These are phyloP conservation scores for Gryllus bimaculatus DNA, from an alignment of 1,140 invertebrate genomes.

Conservation along the genomic window DNA sequence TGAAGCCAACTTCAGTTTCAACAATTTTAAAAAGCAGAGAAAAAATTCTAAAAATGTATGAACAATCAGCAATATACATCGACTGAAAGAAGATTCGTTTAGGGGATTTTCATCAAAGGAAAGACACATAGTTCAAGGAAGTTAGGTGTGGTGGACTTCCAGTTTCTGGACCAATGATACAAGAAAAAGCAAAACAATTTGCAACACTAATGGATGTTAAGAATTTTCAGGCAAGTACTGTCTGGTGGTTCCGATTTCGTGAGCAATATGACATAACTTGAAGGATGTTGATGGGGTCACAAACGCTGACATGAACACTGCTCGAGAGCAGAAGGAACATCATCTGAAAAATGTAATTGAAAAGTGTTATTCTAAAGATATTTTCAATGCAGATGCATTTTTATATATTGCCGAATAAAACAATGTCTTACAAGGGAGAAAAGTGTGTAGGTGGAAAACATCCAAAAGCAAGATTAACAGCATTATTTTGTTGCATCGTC, in stretches of 20 bases:
- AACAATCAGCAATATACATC: background rate
- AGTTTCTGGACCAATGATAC: slow-evolving; percentile 30
- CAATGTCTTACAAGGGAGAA: slow-evolving; percentile 27
- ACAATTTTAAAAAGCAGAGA: background rate
- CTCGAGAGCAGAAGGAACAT: slow-evolving; percentile 12
- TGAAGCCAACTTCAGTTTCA: background rate
- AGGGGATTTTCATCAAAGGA: background rate
- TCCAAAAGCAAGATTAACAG: slow-evolving; percentile 30
- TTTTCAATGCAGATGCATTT: slow-evolving; percentile 32
- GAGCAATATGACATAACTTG: slow-evolving; percentile 10
- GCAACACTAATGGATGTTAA: slow-evolving; percentile 25
- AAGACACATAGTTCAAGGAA: background rate
- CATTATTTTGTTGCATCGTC: slow-evolving; percentile 26
- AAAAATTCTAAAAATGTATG: background rate
- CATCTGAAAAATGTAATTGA: background rate
- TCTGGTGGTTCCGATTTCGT: slow-evolving; percentile 25
- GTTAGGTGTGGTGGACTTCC: slow-evolving; percentile 19
- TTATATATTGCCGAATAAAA: slow-evolving; percentile 28
- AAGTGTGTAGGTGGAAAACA: slow-evolving; percentile 28
- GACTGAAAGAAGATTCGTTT: background rate
- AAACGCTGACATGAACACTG: slow-evolving; percentile 6
- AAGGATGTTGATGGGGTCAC: slow-evolving; percentile 11
- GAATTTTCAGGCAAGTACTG: slow-evolving; percentile 29
- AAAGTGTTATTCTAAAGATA: slow-evolving; percentile 22
- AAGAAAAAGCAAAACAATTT: slow-evolving; percentile 31